These are phyloP conservation scores for Colletes latitarsis DNA, from an alignment of 1,140 invertebrate species.

Conservation along the genomic window DNA sequence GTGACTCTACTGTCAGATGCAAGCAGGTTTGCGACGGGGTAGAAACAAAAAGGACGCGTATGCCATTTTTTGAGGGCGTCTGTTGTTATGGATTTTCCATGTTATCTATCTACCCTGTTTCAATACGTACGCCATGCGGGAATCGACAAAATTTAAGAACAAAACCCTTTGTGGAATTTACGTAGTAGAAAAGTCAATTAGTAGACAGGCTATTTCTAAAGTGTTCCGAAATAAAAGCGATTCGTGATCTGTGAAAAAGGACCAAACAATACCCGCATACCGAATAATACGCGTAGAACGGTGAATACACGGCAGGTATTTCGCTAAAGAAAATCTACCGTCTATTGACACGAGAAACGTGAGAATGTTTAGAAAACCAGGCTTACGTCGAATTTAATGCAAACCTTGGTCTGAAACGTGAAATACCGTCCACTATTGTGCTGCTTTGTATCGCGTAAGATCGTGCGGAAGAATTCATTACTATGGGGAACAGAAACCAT, in stretches of 20 bases:
- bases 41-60: too few relatives aligned
- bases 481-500: neutral
- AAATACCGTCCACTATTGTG: constrained; percentile 1
- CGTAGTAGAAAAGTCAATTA: neutral
- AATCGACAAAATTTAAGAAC: too few relatives aligned
- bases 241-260: neutral
- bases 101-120: too few relatives aligned
- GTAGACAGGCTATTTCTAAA: neutral
- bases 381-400: constrained; percentile 26
- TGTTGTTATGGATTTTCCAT: too few relatives aligned
- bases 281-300: constrained; percentile 18
- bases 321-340: constrained; percentile 52
- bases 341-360: constrained; percentile 67
- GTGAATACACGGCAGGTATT: constrained; percentile 44
- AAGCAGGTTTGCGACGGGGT: too few relatives aligned
- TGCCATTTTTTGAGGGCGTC: too few relatives aligned
- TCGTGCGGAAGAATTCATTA: constrained; percentile 39
- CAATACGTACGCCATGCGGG: too few relatives aligned
- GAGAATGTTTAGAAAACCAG: constrained; percentile 52
- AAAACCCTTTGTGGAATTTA: too few relatives aligned
- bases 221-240: neutral
- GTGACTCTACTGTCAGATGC: too few relatives aligned
- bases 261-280: neutral
- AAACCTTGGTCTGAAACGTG: neutral
- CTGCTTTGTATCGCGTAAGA: neutral